Base-by-base conservation (phyloP, 2,797 vertebrate genomes). In the Acanthurus lineatus region DNA sequence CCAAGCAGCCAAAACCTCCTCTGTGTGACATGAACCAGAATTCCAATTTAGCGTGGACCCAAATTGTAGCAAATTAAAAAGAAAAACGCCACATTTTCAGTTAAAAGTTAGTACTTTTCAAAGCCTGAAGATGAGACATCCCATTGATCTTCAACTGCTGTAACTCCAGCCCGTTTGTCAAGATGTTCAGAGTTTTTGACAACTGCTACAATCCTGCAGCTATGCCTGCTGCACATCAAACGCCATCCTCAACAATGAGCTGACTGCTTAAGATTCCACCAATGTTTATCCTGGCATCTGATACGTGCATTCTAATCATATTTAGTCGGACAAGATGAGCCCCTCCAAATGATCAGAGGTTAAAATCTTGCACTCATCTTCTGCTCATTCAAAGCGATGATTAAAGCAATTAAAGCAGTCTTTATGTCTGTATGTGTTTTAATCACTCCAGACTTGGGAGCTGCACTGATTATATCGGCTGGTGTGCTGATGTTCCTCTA, bases 141-240 rank as follows among this genome's bases (percentile, higher is more conserved):
- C 60, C 61, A 87, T 84, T 88, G 73, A 89, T 91, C 86, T 66
- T 61, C 81, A 76, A 58, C 62, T 71, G 73, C 65, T 54, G 67
- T 59, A 83, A 76, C 77, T 82, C 58, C 53, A 60, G 71, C 63
- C 79, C 85, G 87, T 91, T 89, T 89, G 82, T 91, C 87, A 87
- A 85, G 82, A 86, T 75, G 74, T 73, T 91, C 61, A 73, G 80
- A 74, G 75, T 79, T 91, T 89, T 79, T 87, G 84, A 90, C 83
- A 89, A 87, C 77, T 81, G 85, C 82, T 77, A 61, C 81, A 77
- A 78, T 91, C 76, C 78, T 67, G 78, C 75, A 85, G 81, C 83
- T 74, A 70, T 49, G 83, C 86, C 69, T 81, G 73, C 73, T 7
- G 60, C 86, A 86, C 83, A 87, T 90, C 87, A 91, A 90, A 88